Conservation (phyloP, 2,113 vertebrate genomes). For the Tachuris rubrigastra region DNA sequence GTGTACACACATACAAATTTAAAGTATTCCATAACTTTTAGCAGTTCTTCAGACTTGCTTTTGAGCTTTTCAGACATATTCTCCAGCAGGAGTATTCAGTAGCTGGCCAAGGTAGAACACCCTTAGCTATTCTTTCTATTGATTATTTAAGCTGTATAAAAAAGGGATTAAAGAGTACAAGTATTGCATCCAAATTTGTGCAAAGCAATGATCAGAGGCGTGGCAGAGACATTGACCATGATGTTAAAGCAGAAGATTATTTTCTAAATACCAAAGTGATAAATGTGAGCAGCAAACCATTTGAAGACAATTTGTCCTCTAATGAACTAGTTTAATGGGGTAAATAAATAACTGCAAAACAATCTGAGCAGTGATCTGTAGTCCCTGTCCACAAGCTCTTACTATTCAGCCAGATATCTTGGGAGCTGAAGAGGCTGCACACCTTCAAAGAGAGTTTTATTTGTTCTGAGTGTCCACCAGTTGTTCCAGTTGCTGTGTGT, state of each 20-base stretch:
- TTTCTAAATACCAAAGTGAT: background rate
- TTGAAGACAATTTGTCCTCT: background rate
- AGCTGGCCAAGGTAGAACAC: background rate
- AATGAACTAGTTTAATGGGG: background rate
- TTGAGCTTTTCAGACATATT: background rate
- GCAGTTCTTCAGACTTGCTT: background rate
- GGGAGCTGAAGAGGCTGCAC: background rate
- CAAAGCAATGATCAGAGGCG: background rate
- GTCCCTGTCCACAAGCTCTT: background rate
- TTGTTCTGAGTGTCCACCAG: background rate
- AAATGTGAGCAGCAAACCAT: background rate
- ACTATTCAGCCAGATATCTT: background rate
- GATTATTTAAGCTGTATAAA: background rate
- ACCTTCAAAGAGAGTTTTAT: background rate
- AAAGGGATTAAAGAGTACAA: background rate
- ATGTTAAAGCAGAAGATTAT: background rate
- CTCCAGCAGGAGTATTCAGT: background rate
- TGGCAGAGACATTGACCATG: background rate
- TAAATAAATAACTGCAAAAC: background rate
- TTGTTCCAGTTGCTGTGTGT: background rate
- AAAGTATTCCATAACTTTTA: background rate
- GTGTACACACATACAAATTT: background rate
- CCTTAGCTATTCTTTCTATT: background rate
- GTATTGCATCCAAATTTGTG: background rate
- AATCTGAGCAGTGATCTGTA: background rate